Evolutionary conservation across 2,113 vertebrate genomes (phyloP).

Genomic region (Panurus biarmicus): DNA sequence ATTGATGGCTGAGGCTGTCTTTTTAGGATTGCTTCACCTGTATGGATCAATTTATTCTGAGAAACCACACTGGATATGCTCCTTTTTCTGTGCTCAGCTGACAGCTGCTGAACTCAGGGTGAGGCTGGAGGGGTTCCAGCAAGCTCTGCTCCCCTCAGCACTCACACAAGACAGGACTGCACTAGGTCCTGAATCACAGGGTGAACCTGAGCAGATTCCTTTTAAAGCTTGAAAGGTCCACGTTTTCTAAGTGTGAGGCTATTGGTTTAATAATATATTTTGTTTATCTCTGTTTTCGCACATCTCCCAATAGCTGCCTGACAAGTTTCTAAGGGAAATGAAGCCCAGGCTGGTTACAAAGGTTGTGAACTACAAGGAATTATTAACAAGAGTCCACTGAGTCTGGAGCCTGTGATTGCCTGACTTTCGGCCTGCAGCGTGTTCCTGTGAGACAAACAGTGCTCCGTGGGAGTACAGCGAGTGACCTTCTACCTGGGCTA

Average conservation of each 20-base stretch:
- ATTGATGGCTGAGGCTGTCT: not conserved
- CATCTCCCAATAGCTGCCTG: not conserved
- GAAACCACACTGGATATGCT: fast-evolving
- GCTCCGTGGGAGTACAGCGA: not conserved
- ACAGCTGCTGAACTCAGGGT: not conserved
- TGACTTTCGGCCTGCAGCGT: not conserved
- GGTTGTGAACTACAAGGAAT: conserved; percentile 43
- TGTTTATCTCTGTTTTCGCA: not conserved
- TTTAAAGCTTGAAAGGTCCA: not conserved
- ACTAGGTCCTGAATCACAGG: fast-evolving
- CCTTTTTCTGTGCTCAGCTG: not conserved
- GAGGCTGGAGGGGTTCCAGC: not conserved
- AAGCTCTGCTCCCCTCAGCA: fast-evolving
- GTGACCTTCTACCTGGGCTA: conserved; percentile 36
- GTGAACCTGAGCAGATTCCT: not conserved
- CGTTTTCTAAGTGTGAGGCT: not conserved
- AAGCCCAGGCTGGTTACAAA: not conserved
- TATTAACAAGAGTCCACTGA: conserved; percentile 37
- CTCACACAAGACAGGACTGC: not conserved
- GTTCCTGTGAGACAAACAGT: conserved; percentile 10
- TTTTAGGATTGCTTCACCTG: not conserved
- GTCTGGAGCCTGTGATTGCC: not conserved
- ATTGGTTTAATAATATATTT: not conserved
- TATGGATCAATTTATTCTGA: not conserved
- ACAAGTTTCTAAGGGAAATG: not conserved